phyloP scores from a whole-genome alignment of 1,140 invertebrate genomes.

The Zaprionus nigranus region DNA sequence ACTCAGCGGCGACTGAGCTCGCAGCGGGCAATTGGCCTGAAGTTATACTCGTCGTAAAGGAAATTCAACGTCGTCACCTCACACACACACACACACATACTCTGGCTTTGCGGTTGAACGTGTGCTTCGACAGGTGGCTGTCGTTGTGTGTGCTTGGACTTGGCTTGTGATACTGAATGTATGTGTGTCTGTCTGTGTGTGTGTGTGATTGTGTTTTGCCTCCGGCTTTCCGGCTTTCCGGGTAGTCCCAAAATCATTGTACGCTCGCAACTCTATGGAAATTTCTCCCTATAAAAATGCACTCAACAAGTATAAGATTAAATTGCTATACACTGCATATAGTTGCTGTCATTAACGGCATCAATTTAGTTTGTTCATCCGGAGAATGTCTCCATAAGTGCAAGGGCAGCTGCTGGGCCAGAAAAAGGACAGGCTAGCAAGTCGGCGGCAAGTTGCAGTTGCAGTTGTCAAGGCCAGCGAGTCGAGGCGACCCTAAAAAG shows the following conservation, averaged over 20 bases:
- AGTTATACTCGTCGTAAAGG: constrained; percentile 78
- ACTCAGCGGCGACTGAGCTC: constrained; percentile 76
- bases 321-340: background rate
- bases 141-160: constrained; percentile 10
- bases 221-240: constrained; percentile 27
- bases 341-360: constrained; percentile 18
- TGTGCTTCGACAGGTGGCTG: constrained; percentile 49
- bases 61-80: constrained; percentile 54
- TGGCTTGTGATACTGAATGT: background rate
- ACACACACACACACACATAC: constrained; percentile 14
- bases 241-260: constrained; percentile 37
- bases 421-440: constrained; percentile 46
- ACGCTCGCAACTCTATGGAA: background rate
- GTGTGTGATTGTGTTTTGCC: background rate
- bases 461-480: constrained; percentile 64
- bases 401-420: constrained; percentile 40
- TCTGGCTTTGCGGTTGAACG: constrained; percentile 32
- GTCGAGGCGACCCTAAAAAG: constrained; percentile 71
- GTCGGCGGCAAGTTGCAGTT: constrained; percentile 18
- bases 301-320: background rate
- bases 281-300: constrained; percentile 4
- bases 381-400: constrained; percentile 33
- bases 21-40: constrained; percentile 75
- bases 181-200: background rate
- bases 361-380: constrained; percentile 21